Evolutionary conservation across 2,113 vertebrate species (phyloP), one percentile per base, ranked within the genome.

Genomic region (Corythaixoides concolor): DNA sequence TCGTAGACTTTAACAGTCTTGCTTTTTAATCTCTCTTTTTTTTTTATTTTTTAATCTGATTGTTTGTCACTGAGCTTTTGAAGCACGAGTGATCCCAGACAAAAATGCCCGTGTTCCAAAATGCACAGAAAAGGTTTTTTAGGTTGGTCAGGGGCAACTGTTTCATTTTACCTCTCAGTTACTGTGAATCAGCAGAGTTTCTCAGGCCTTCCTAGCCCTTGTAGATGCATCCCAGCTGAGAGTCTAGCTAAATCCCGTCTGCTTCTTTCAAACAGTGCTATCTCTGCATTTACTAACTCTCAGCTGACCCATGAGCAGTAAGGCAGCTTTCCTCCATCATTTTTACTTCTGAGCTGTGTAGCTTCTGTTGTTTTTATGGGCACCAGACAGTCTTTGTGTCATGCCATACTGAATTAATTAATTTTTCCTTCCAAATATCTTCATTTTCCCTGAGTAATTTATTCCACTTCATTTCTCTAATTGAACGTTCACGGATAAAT

Each of bases 401-500:
- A 45, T 43, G 28, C 59, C 89, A 63, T 94, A 58, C 66, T 79
- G 88, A 89, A 87, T 88, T 74, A 90, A 96, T 97, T 96, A 92
- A 60, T 87, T 92, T 94, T 95, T 93, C 80, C 37, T 89, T 93
- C 76, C 69, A 89, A 82, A 82, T 90, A 92, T 89, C 90, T 92
- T 93, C 26, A 89, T 93, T 92, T 94, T 79, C 86, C 75, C 66
- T 72, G 83, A 90, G 53, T 89, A 90, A 39, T 95, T 95, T 94
- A 87, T 95, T 95, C 83, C 90, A 94, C 82, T 95, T 89, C 70
- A 77, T 16, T 95, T 96, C 63, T 95, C 64, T 94, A 87, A 94
- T 93, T 94, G 63, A 70, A 93, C 76, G 52, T 21, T 96, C 63
- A 67, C 59, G 93, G 77, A 95, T 91, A 96, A 95, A 87, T 93